Base-by-base conservation (phyloP, 2,888 invertebrate genomes). In the Achlya flavicornis region DNA sequence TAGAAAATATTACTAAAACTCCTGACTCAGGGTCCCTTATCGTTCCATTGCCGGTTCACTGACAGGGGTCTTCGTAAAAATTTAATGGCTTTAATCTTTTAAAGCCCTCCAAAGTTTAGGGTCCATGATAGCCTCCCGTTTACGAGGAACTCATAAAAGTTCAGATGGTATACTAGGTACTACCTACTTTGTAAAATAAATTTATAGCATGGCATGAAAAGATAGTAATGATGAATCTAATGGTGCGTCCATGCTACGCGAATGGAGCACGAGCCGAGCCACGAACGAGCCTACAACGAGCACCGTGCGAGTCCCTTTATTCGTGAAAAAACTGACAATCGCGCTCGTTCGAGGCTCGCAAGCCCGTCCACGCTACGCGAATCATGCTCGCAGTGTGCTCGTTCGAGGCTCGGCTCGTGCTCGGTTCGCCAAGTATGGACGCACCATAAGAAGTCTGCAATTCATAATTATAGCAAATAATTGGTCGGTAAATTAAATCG, bases 11-110 rank as follows among this genome's bases (percentile, higher is more conserved):
- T 75, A 78, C 73, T 77, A 63, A 79, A 82, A 80, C 74, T 79
- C 77, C 77, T 77, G 78, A 84, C 76, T 85, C 83, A 80, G 79
- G 70, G 66, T 69, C 76, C 69, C 81, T 86, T 88, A 87, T 87
- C 88, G 76, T 72, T 68, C 73, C 72, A 78, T 78, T 80, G 80
- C 81, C 84, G 83, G 80, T 80, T 81, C 84, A 86, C 77, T 86
- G 85, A 85, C 84, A 85, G 87, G 85, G 87, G 87, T 86, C 81
- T 86, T 84, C 87, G 88, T 88, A 89, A 90, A 90, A 90, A 85
- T 89, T 86, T 90, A 90, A 91, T 85, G 82, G 80, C 80, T 84
- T 86, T 90, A 90, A 90, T 91, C 88, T 90, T 84, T 90, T 87
- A 86, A 88, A 86, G 81, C 86, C 80, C 80, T 85, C 73, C 81